Evolutionary conservation across 2,797 vertebrate species (phyloP).

Genomic region (Enteromius afrohamiltoni): DNA sequence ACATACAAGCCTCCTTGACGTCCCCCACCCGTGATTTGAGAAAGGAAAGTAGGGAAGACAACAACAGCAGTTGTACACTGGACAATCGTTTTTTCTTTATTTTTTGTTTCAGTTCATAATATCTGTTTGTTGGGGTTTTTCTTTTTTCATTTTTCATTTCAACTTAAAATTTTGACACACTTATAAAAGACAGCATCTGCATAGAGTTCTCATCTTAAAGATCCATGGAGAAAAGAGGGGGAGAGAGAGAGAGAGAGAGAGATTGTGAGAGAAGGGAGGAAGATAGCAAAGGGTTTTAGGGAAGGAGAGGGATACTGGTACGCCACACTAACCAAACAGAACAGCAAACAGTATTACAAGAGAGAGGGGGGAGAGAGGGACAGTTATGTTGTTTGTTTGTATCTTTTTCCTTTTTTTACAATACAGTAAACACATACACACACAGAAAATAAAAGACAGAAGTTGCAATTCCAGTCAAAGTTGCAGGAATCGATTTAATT

Average conservation of each 20-base stretch:
- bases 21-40: not conserved
- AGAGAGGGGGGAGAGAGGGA: slow-evolving; percentile 54
- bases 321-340: slow-evolving; percentile 72
- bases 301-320: slow-evolving; percentile 62
- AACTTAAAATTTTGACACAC: slow-evolving; percentile 86
- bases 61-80: slow-evolving; percentile 72
- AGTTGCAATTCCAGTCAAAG: slow-evolving; percentile 84
- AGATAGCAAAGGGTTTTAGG: slow-evolving; percentile 40
- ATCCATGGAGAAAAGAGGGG: slow-evolving; percentile 76
- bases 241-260: slow-evolving; percentile 42
- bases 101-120: slow-evolving; percentile 83
- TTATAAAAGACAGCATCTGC: slow-evolving; percentile 90
- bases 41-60: slow-evolving; percentile 55
- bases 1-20: not conserved
- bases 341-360: slow-evolving; percentile 66
- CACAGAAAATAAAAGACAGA: slow-evolving; percentile 84
- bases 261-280: slow-evolving; percentile 61
- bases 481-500: slow-evolving; percentile 63
- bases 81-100: slow-evolving; percentile 85
- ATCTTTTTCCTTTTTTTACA: slow-evolving; percentile 74
- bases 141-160: slow-evolving; percentile 76
- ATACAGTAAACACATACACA: slow-evolving; percentile 84
- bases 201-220: slow-evolving; percentile 90
- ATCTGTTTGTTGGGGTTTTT: slow-evolving; percentile 80
- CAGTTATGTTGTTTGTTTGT: slow-evolving; percentile 61